A percentile compares a stretch with the other conserved stretches of the same genome.
These are phyloP conservation scores for Amyelois transitella DNA, from an alignment of 1,140 invertebrate species.

Conservation along the genomic window DNA sequence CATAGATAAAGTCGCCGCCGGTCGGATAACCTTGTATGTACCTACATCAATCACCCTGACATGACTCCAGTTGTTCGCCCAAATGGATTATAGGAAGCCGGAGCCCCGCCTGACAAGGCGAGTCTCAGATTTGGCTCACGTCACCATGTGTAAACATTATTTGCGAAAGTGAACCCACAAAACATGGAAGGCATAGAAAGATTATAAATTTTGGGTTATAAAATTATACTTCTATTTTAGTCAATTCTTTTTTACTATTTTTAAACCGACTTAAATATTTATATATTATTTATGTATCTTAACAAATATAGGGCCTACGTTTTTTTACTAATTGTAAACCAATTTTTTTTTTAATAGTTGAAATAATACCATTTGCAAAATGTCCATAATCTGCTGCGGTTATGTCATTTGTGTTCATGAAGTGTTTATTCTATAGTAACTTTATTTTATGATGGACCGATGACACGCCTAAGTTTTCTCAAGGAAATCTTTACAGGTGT, in stretches of 20 bases:
- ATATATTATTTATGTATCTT: too few relatives aligned
- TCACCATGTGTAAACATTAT: constrained; percentile 54
- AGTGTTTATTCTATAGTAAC: not conserved
- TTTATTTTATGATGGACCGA: constrained; percentile 9
- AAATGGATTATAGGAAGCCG: constrained; percentile 69
- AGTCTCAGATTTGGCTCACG: constrained; percentile 54
- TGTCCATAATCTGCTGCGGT: too few relatives aligned
- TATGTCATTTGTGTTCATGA: too few relatives aligned
- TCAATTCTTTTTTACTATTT: too few relatives aligned
- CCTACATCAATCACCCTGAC: constrained; percentile 66
- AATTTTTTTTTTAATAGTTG: too few relatives aligned
- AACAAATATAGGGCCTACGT: too few relatives aligned
- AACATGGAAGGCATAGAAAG: not conserved
- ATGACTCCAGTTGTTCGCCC: constrained; percentile 62
- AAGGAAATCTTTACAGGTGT: constrained; percentile 31
- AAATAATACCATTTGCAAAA: too few relatives aligned
- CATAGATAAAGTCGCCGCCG: constrained; percentile 54
- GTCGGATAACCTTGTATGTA: constrained; percentile 39
- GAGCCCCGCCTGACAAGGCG: constrained; percentile 43
- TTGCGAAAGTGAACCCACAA: constrained; percentile 40
- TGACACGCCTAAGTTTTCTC: constrained; percentile 41
- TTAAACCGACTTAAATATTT: too few relatives aligned
- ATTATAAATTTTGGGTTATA: too few relatives aligned
- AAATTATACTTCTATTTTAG: too few relatives aligned
- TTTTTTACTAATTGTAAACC: too few relatives aligned